phyloP scores from a whole-genome alignment of 1,140 invertebrate species.

The Drosophila lowei region DNA sequence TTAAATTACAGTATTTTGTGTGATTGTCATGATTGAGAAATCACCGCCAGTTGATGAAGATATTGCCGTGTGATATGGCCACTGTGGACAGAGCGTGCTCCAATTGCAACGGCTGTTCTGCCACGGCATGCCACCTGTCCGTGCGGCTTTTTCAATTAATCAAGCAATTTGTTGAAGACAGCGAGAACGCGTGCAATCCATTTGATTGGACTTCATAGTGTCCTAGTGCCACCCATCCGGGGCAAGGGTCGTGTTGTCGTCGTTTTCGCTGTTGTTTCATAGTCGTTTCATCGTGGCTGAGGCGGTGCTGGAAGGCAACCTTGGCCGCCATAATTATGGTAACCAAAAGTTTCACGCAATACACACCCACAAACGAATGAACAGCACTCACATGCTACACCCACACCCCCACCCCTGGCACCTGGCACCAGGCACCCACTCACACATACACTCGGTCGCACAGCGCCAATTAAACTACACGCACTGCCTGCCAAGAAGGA shows the following conservation, averaged over 20 bases:
- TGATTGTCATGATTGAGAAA: conserved; percentile 32
- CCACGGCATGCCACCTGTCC: conserved; percentile 24
- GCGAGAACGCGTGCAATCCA: conserved; percentile 42
- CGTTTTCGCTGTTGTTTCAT: conserved; percentile 22
- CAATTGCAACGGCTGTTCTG: conserved; percentile 10
- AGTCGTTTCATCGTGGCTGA: conserved; percentile 7
- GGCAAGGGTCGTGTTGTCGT: conserved; percentile 36
- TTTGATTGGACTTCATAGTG: conserved; percentile 60
- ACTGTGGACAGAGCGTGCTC: no score
- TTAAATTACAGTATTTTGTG: conserved; percentile 8
- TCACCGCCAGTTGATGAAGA: conserved; percentile 23
- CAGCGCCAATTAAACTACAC: conserved; percentile 74
- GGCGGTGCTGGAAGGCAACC: conserved; percentile 48
- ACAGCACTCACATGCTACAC: conserved; percentile 14
- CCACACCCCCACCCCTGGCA: no score
- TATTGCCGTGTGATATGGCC: conserved; percentile 11
- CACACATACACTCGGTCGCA: conserved; percentile 11
- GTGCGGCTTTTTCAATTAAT: conserved; percentile 57
- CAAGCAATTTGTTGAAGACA: conserved; percentile 53
- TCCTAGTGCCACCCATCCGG: conserved; percentile 40
- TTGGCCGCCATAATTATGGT: conserved; percentile 81
- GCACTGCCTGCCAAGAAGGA: conserved; percentile 45
- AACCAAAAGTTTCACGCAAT: conserved; percentile 77
- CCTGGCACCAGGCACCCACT: neutral
- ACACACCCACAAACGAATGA: conserved; percentile 53